Percentiles rank a stretch among this genome's conserved stretches.
Evolutionary conservation across 2,113 vertebrate genomes (phyloP).

Genomic region (Micromys minutus): DNA sequence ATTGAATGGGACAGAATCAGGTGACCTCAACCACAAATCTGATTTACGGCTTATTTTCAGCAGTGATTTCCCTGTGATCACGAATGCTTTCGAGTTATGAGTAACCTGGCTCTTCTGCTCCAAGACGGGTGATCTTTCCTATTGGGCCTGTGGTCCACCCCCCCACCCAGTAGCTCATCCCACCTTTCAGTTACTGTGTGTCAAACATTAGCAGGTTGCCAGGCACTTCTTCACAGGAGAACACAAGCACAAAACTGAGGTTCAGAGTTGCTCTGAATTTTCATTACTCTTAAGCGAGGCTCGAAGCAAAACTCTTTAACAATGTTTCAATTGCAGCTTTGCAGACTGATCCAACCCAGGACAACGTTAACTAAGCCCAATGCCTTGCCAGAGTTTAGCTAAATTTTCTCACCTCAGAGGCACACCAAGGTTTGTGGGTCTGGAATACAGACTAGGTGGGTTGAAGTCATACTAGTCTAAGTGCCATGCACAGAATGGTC

Average conservation of each 20-base stretch:
- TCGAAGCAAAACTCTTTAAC: neutral
- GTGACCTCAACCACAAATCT: neutral
- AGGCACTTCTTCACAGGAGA: neutral
- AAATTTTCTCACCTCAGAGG: neutral
- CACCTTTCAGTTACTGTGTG: neutral
- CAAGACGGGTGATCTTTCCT: neutral
- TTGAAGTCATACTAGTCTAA: neutral
- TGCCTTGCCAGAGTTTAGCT: neutral
- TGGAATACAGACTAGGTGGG: neutral
- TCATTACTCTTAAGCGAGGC: slow-evolving; percentile 1
- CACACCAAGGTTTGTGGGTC: neutral
- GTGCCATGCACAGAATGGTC: fast-evolving
- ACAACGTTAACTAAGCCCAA: neutral
- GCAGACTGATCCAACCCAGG: neutral
- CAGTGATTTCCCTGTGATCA: neutral
- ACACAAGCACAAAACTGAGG: neutral
- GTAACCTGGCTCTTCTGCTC: neutral
- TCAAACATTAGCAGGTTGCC: neutral
- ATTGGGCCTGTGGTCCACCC: fast-evolving
- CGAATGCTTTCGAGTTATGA: neutral
- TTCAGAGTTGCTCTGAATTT: slow-evolving; percentile 20
- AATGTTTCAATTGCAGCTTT: neutral
- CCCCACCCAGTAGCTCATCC: no score
- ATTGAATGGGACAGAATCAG: neutral
- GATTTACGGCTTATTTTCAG: neutral